phyloP scores from a whole-genome alignment of 2,888 invertebrate genomes.

The Diabrotica balteata region DNA sequence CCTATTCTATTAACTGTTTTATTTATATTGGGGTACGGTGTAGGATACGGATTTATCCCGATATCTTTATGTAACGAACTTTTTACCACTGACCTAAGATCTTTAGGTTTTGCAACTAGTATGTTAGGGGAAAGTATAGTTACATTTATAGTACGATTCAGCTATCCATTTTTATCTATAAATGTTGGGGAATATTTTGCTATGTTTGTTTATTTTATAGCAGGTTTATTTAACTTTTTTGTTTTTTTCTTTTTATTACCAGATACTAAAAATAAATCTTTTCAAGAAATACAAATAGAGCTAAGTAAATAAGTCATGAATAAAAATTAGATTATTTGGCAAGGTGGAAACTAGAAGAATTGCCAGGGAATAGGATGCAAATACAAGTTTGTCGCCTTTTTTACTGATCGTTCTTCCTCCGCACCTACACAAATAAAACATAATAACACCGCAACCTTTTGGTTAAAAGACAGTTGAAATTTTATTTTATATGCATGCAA shows the following conservation, averaged over 20 bases:
- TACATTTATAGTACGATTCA: background rate
- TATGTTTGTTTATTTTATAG: background rate
- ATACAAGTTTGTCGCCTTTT: no score
- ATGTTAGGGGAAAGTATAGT: background rate
- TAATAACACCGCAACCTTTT: no score
- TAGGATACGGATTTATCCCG: slow-evolving; percentile 1
- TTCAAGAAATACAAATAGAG: background rate
- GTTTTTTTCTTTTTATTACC: background rate
- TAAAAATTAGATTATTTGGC: no score
- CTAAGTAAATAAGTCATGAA: background rate
- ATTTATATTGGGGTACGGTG: background rate
- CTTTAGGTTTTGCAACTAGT: background rate
- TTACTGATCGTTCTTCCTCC: no score
- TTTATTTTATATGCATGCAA: no score
- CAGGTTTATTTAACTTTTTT: background rate
- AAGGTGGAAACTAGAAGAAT: no score
- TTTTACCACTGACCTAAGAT: slow-evolving; percentile 1
- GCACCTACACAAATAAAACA: no score
- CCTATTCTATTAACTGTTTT: background rate
- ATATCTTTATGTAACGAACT: background rate
- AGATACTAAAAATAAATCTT: background rate
- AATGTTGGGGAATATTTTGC: background rate
- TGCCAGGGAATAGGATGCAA: no score
- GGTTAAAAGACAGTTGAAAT: no score
- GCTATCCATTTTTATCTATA: background rate